A percentile compares a stretch with the other conserved stretches of the same genome.
These are phyloP conservation scores for Nowickia ferox DNA, from an alignment of 2,888 invertebrate genomes.

Conservation along the genomic window DNA sequence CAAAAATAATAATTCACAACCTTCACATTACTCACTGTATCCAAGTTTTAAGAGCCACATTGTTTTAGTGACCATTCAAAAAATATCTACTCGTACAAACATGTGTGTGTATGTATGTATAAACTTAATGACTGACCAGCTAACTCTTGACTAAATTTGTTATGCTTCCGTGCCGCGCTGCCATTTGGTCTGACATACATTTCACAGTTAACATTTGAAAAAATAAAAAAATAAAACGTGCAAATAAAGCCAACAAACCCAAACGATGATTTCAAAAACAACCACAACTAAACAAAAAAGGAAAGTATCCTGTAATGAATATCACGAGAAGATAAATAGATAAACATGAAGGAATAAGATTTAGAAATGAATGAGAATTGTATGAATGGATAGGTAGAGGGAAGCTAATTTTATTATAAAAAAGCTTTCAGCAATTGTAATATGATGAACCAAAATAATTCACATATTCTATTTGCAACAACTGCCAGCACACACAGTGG, in stretches of 20 bases:
- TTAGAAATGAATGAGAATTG: neutral
- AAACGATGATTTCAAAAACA: conserved; percentile 43
- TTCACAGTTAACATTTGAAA: conserved; percentile 40
- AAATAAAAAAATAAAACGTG: neutral
- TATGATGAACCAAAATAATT: too few relatives aligned
- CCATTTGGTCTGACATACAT: conserved; percentile 70
- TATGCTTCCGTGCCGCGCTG: conserved; percentile 64
- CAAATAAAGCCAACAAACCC: conserved; percentile 50
- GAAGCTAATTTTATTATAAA: neutral
- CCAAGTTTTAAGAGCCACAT: conserved; percentile 20
- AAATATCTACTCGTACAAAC: conserved; percentile 22
- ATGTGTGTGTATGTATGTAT: neutral
- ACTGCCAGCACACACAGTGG: too few relatives aligned
- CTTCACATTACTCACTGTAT: neutral
- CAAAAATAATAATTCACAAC: neutral
- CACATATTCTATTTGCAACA: too few relatives aligned
- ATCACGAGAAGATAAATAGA: conserved; percentile 18
- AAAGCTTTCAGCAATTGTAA: too few relatives aligned
- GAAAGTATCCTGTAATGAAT: conserved; percentile 44
- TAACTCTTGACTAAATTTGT: conserved; percentile 55
- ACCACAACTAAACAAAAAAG: conserved; percentile 16
- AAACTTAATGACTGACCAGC: conserved; percentile 66
- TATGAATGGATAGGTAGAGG: neutral
- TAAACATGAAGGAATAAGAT: conserved; percentile 8
- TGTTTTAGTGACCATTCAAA: conserved; percentile 48